Base-by-base conservation (phyloP, 1,140 invertebrate species). In the Ctenoplectra terminalis region DNA sequence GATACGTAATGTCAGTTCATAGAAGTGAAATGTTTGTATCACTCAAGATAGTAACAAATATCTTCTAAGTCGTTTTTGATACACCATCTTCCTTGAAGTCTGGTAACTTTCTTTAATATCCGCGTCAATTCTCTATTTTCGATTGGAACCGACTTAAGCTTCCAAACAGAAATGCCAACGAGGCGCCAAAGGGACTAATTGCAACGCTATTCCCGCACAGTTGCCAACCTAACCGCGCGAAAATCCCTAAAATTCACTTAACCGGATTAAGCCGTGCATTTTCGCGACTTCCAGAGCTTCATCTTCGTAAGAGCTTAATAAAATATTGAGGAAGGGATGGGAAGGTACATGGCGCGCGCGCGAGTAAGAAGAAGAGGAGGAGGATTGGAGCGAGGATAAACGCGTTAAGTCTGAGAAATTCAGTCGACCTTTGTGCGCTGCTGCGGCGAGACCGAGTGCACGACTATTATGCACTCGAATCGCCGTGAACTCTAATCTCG, bases 401-500 rank as follows among this genome's bases (percentile, higher is more conserved):
- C 43, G 52, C 46, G 61, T 80, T 52, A 83, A 64, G 48, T 29
- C 26, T n/a, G 48, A 61, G 67, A 69, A 73, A 80, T 85, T 75
- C 46, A 50, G 46, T 72, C 76, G 75, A 85, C 76, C 74, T 46
- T 72, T 56, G 54, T 70, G 46, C 26, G 40, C 4, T 40, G 40
- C 9, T 40, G 1, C 17, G 20, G 4, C 17, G 43, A 52, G 46
- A 34, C 67, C n/a, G n/a, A 60, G 34, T 43, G 48, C 9, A 23
- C 48, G 34, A 7, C 13, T n/a, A 63, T 80, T 80, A 74, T 46
- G 70, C 70, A 20, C 60, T 64, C 48, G 61, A 56, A 64, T 64
- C 61, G 50, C 70, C 78, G 78, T 74, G 78, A 74, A 74, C 71
- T 74, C 48, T 75, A 81, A 74, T 75, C 71, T 48, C 61, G n/a